Evolutionary conservation across 1,140 invertebrate species (phyloP), one percentile per base, ranked within the genome.

Genomic region (Danaus plexippus): DNA sequence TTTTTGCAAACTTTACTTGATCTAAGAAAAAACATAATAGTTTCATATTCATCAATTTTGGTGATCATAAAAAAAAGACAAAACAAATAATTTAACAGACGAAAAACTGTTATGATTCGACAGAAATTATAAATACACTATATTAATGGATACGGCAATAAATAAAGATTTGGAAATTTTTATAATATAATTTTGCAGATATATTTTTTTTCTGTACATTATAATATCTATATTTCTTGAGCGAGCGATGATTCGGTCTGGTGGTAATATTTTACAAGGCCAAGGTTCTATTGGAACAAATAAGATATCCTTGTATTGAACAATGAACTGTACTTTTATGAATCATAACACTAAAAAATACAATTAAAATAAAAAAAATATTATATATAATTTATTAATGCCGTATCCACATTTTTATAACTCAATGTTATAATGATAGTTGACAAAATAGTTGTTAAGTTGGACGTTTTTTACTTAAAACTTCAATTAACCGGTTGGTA

Each of bases 11-110:
- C 54, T 8, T 4, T 56, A 44, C 42, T 8, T 8, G 15, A 49
- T 43, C 18, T 22, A 22, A 56, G 49, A 56, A 56, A 48, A 64
- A 64, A 57, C 15, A 42, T 57, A 68, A 66, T 61, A 63, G 52
- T 52, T 65, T 66, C 59, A 65, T 58, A 65, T 65, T 52, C 52
- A 67, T 68, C 58, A 53, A 51, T 59, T 57, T 54, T 54, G 40
- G 40, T n/a, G 13, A 43, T 12, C 51, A 43, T 41, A 51, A 61
- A 50, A 68, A 68, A 68, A 68, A 68, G 60, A 49, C 52, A 61
- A 68, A 68, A 68, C 60, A 68, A 68, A 68, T 55, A 68, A 47
- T 44, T n/a, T 10, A 22, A 12, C 18, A 43, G 9, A 41, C 42
- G 46, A 67, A 60, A 50, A 53, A 59, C 10, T 47, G 56, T 32